Conservation (phyloP, 2,888 invertebrate species). For the Beris chalybata region DNA sequence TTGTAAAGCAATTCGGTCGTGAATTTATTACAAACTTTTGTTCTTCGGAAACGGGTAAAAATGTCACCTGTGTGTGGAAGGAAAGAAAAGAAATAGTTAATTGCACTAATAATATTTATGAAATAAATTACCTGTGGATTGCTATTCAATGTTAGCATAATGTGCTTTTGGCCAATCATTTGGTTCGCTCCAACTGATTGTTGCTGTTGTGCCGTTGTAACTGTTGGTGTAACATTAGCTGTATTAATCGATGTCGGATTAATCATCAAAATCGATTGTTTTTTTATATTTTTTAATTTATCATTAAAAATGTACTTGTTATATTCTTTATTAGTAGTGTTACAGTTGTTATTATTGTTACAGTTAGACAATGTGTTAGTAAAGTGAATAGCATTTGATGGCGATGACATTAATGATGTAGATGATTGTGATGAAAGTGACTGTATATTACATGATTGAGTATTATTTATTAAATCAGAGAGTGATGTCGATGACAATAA, state of each 20-base stretch:
- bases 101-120: not conserved
- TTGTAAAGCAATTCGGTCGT: conserved; percentile 33
- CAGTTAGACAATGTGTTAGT: conserved; percentile 41
- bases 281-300: conserved; percentile 33
- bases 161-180: conserved; percentile 46
- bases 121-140: conserved; percentile 50
- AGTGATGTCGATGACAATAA: conserved; percentile 41
- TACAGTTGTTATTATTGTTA: conserved; percentile 29
- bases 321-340: conserved; percentile 21
- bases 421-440: conserved; percentile 15
- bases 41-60: conserved; percentile 42
- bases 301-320: conserved; percentile 37
- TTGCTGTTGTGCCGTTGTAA: conserved; percentile 35
- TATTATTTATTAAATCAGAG: conserved; percentile 39
- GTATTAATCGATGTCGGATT: conserved; percentile 35
- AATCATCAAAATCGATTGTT: conserved; percentile 38
- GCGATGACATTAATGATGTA: conserved; percentile 22
- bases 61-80: conserved; percentile 39
- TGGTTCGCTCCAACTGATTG: conserved; percentile 41
- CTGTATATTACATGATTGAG: conserved; percentile 26
- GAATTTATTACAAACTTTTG: conserved; percentile 39
- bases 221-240: conserved; percentile 33
- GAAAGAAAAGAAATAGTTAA: not conserved
- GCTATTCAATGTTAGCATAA: conserved; percentile 51
- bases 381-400: conserved; percentile 28